phyloP scores from a whole-genome alignment of 2,888 invertebrate species.

The Drosophila mimetica region DNA sequence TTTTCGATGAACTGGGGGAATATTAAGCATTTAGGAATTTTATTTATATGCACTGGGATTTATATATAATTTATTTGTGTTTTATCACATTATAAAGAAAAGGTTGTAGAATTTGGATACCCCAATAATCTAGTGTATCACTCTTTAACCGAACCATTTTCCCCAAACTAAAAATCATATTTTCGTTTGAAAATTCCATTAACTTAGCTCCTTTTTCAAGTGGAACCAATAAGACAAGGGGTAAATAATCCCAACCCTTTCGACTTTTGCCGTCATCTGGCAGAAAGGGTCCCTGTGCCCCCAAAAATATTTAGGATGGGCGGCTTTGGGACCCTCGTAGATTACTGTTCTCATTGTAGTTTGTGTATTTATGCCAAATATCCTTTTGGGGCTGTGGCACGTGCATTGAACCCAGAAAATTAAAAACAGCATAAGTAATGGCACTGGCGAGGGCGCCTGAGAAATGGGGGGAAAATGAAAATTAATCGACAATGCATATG shows the following conservation, averaged over 20 bases:
- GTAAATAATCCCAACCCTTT: constrained; percentile 31
- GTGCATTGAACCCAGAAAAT: constrained; percentile 69
- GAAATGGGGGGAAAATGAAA: constrained; percentile 60
- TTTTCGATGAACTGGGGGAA: not conserved
- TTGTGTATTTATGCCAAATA: not conserved
- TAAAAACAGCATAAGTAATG: constrained; percentile 76
- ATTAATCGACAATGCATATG: constrained; percentile 75
- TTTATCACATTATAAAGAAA: too few relatives aligned
- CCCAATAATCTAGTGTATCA: not conserved
- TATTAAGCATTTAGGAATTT: not conserved
- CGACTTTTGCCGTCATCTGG: constrained; percentile 35
- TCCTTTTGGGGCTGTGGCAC: constrained; percentile 46
- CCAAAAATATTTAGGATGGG: constrained; percentile 18
- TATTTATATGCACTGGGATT: not conserved
- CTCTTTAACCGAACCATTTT: not conserved
- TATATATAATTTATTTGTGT: too few relatives aligned
- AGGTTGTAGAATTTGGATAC: too few relatives aligned
- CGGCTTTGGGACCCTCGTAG: constrained; percentile 34
- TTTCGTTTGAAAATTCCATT: constrained; percentile 22
- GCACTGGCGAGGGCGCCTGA: constrained; percentile 15
- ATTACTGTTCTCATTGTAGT: constrained; percentile 34
- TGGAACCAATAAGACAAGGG: constrained; percentile 17
- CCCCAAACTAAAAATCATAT: constrained; percentile 16
- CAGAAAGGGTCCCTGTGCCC: constrained; percentile 2
- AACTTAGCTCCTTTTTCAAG: constrained; percentile 11